phyloP scores from a whole-genome alignment of 2,113 vertebrate genomes.

The Cryptoleucopteryx plumbea region DNA sequence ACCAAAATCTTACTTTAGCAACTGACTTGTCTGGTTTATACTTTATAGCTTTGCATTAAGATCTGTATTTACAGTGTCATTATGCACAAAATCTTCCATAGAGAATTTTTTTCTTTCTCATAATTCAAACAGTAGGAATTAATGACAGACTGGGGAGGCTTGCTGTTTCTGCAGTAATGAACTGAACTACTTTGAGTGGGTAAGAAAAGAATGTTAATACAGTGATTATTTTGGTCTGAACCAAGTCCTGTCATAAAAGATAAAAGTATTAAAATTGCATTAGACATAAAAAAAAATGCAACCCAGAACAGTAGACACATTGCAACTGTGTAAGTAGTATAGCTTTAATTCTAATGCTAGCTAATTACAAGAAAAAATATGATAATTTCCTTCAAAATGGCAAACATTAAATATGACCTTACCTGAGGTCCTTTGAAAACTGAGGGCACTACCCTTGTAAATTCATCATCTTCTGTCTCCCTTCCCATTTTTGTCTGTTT shows the following conservation, averaged over 20 bases:
- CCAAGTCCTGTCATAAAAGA: conserved; percentile 52
- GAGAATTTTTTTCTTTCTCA: neutral
- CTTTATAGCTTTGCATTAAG: conserved; percentile 18
- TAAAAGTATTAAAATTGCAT: conserved; percentile 56
- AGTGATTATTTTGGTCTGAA: conserved; percentile 65
- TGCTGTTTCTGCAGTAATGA: conserved; percentile 65
- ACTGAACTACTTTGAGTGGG: conserved; percentile 50
- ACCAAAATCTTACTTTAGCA: neutral
- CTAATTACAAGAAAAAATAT: conserved; percentile 20
- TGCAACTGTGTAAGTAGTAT: neutral
- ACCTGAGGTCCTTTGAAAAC: neutral
- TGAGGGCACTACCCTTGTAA: neutral
- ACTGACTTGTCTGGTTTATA: neutral
- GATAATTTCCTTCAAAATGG: neutral
- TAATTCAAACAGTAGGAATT: conserved; percentile 72
- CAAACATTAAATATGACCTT: neutral
- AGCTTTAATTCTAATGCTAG: conserved; percentile 26
- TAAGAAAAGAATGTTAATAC: conserved; percentile 61
- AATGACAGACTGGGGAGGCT: conserved; percentile 52
- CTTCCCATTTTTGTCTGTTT: neutral
- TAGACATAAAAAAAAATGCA: neutral
- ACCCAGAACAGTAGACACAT: neutral
- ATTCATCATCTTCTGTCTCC: neutral
- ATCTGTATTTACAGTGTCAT: conserved; percentile 61
- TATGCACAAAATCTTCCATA: conserved; percentile 55